phyloP scores from a whole-genome alignment of 2,113 vertebrate genomes.

The Eulemur rufifrons region DNA sequence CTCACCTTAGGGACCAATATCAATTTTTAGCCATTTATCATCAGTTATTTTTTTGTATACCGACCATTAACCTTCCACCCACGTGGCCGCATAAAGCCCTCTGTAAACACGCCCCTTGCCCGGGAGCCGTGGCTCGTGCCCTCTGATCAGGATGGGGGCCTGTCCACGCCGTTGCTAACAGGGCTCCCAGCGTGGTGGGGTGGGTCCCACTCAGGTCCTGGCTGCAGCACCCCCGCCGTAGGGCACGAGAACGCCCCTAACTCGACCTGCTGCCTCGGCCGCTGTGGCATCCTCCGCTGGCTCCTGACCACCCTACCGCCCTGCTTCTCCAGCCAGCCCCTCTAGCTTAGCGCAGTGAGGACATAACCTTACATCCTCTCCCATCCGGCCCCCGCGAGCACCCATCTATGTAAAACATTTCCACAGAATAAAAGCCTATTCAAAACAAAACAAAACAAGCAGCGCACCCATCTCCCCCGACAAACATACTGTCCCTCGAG shows the following conservation, averaged over 20 bases:
- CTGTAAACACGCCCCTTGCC: too few relatives aligned
- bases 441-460: not conserved
- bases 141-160: too few relatives aligned
- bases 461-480: not conserved
- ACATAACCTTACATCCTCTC: not conserved
- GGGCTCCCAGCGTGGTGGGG: too few relatives aligned
- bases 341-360: not conserved
- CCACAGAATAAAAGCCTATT: not conserved
- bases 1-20: not conserved
- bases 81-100: not conserved
- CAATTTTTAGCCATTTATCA: not conserved
- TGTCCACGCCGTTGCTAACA: not conserved
- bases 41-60: not conserved
- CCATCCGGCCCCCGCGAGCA: not conserved
- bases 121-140: too few relatives aligned
- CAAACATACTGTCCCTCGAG: not conserved
- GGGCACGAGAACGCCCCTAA: not conserved
- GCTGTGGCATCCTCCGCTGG: too few relatives aligned
- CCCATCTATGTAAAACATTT: not conserved
- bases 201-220: not conserved
- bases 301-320: too few relatives aligned
- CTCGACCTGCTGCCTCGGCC: not conserved
- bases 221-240: fast-evolving
- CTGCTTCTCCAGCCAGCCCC: not conserved
- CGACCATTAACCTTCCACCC: not conserved